Conservation (phyloP, 2,888 invertebrate genomes). For the Nymphalis polychloros region DNA sequence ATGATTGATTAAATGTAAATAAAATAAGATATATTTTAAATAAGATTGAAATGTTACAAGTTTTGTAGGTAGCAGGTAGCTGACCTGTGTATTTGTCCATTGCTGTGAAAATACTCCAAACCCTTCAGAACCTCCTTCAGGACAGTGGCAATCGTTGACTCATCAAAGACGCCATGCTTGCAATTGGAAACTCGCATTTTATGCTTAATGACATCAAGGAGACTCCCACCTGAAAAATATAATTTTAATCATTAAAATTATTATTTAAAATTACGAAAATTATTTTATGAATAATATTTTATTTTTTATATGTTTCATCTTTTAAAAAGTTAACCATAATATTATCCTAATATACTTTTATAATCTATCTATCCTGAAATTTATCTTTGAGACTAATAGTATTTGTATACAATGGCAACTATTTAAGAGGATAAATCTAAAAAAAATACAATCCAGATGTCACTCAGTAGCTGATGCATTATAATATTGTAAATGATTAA, state of each 20-base stretch:
- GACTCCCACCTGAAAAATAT: constrained; percentile 85
- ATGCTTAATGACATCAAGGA: constrained; percentile 95
- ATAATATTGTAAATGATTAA: too few relatives aligned
- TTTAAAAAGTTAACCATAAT: too few relatives aligned
- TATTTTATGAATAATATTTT: not conserved
- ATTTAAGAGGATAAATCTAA: too few relatives aligned
- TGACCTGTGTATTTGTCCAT: constrained; percentile 99
- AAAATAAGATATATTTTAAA: too few relatives aligned
- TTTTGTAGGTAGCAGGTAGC: not conserved
- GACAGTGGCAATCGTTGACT: constrained; percentile 98
- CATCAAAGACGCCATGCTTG: constrained; percentile 98
- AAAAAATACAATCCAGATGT: too few relatives aligned
- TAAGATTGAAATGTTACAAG: too few relatives aligned
- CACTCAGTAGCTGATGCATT: too few relatives aligned
- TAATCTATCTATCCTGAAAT: too few relatives aligned
- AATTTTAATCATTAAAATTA: constrained; percentile 5
- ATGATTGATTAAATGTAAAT: too few relatives aligned
- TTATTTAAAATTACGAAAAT: too few relatives aligned
- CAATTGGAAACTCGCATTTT: constrained; percentile 96
- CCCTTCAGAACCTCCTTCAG: constrained; percentile 97
- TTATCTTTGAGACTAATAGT: not conserved
- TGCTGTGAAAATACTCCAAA: constrained; percentile 98
- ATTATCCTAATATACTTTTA: too few relatives aligned
- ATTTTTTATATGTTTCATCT: not conserved
- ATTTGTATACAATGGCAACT: too few relatives aligned